These are phyloP conservation scores for Corythornis vintsioides DNA, from an alignment of 2,113 vertebrate species.

Conservation along the genomic window DNA sequence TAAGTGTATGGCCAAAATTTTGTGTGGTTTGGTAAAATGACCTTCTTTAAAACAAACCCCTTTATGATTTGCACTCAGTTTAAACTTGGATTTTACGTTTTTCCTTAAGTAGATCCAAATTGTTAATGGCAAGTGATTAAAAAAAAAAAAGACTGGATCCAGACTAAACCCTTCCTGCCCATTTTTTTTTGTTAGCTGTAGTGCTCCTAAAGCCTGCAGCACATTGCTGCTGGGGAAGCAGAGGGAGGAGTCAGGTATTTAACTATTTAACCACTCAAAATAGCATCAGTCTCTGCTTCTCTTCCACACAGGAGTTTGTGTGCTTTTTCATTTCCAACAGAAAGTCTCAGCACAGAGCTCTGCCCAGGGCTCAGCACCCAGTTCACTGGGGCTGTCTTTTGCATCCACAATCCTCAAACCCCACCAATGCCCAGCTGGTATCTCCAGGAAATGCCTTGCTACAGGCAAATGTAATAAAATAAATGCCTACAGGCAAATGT, in stretches of 20 bases:
- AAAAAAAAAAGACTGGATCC: neutral
- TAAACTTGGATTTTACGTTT: neutral
- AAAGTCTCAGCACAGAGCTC: neutral
- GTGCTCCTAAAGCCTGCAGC: neutral
- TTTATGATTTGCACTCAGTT: neutral
- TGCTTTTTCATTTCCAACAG: neutral
- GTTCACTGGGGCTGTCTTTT: neutral
- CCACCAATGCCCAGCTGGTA: neutral
- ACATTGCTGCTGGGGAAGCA: neutral
- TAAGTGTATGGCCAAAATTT: neutral
- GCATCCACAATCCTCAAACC: neutral
- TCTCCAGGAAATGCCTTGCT: slow-evolving; percentile 14
- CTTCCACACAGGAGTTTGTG: neutral
- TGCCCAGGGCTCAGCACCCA: neutral
- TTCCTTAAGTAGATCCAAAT: neutral
- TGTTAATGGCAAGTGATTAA: neutral
- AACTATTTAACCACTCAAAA: neutral
- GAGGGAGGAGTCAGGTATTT: neutral
- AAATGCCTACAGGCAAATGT: neutral
- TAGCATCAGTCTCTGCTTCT: neutral
- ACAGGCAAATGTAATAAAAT: neutral
- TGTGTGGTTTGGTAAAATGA: neutral
- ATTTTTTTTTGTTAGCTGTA: neutral
- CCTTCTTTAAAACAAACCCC: neutral
- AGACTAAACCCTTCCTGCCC: neutral